These are phyloP conservation scores for Grapholita molesta DNA, from an alignment of 1,140 invertebrate species.

Conservation along the genomic window DNA sequence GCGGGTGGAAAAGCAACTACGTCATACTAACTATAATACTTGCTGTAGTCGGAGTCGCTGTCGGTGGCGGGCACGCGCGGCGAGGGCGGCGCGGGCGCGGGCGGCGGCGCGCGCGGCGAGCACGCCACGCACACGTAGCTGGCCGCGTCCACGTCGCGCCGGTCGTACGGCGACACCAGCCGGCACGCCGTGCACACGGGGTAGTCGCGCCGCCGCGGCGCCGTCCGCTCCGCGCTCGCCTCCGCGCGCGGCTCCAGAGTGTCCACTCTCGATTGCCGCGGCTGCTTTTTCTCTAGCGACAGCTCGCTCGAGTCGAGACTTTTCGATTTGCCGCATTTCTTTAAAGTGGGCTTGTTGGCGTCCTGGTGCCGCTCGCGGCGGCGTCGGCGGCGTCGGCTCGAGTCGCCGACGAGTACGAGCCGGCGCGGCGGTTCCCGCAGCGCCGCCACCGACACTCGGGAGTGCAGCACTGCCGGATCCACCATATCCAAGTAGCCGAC, in stretches of 20 bases:
- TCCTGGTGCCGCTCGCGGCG: slow-evolving; percentile 42
- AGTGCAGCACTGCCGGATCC: slow-evolving; percentile 84
- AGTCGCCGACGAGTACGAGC: slow-evolving; percentile 84
- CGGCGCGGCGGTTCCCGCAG: slow-evolving; percentile 86
- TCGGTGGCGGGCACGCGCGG: slow-evolving; percentile 38
- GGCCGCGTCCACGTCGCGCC: slow-evolving; percentile 33
- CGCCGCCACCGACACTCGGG: slow-evolving; percentile 84
- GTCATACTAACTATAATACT: slow-evolving; percentile 74
- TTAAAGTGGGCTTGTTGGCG: slow-evolving; percentile 78
- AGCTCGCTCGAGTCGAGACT: slow-evolving; percentile 91
- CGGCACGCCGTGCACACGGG: slow-evolving; percentile 51
- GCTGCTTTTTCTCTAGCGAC: slow-evolving; percentile 74
- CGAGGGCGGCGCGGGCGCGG: slow-evolving; percentile 21
- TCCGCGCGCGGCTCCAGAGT: slow-evolving; percentile 26
- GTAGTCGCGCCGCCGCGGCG: slow-evolving; percentile 51
- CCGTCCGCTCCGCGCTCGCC: slow-evolving; percentile 44
- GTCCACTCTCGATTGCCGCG: slow-evolving; percentile 37
- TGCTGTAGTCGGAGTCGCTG: slow-evolving; percentile 73
- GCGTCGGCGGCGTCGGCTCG: slow-evolving; percentile 44
- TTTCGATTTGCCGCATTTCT: slow-evolving; percentile 88
- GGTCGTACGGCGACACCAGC: slow-evolving; percentile 42
- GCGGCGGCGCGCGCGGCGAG: slow-evolving; percentile 27
- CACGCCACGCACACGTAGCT: slow-evolving; percentile 40
- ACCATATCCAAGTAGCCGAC: slow-evolving; percentile 91
- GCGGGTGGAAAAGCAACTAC: slow-evolving; percentile 66